Evolutionary conservation across 2,888 invertebrate genomes (phyloP), one percentile per base, ranked within the genome.

Genomic region (Cistogaster globosa): DNA sequence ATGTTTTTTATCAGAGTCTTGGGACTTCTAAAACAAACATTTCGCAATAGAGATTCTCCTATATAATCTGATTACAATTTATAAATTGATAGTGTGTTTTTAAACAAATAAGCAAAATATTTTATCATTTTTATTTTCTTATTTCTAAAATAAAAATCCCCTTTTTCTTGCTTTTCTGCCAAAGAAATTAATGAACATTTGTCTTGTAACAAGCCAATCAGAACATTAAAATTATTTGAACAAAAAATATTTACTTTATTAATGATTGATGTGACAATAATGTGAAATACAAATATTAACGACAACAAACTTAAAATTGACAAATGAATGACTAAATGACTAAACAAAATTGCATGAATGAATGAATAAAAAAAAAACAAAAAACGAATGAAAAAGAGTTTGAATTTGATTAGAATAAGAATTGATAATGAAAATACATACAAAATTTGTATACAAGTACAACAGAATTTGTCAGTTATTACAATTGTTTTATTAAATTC

Each of bases 241-340:
- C 62, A 55, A 45, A 65, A 55, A 42, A 5, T 63, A 55, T 2
- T 42, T 18, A 22, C 4, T 36, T 45, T 71, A 55, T 63, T 6
- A 55, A 71, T 71, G 78, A 79, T 63, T 79, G 78, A 71, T 79
- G 79, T 79, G 38, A 72, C 20, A 81, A 68, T 38, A 55, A 62
- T 75, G 55, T 75, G 55, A 55, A 16, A 68, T 55, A 55, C 62
- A 75, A 45, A 20, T 18, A 38, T 16, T 63, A 12, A 22, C 65
- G 63, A 55, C 36, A 45, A 22, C 36, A 71, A 71, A 60, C 58
- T 45, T 32, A 22, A 63, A 65, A 48, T 51, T n/a, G 51, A n/a
- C 32, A 57, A 55, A 11, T 48, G 16, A 57, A 51, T 48, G 20
- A 57, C 18, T 67, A 48, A 67, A 42, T 45, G 45, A 57, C 45